Percentiles rank a stretch among this genome's conserved stretches.
These are phyloP conservation scores for Drosophila bocki DNA, from an alignment of 1,140 invertebrate species.

Conservation along the genomic window DNA sequence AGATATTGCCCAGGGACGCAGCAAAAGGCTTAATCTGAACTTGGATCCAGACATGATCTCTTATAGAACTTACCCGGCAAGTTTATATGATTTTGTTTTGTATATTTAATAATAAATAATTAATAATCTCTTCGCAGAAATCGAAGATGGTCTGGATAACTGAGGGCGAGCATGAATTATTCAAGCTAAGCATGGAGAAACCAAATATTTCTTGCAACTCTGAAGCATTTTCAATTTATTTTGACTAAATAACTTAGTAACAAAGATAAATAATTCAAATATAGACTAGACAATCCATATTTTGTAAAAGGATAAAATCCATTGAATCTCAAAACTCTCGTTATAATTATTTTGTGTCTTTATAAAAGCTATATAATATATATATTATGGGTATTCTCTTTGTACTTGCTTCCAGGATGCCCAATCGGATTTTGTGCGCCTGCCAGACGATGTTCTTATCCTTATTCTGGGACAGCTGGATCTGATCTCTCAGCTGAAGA, in stretches of 20 bases:
- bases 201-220: neutral
- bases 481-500: constrained; percentile 29
- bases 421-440: neutral
- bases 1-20: neutral
- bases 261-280: neutral
- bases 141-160: neutral
- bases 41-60: neutral
- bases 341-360: neutral
- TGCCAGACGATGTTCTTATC: constrained; percentile 50
- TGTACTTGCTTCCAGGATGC: neutral
- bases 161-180: neutral
- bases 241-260: neutral
- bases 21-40: neutral
- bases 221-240: neutral
- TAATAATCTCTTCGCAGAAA: neutral
- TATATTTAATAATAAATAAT: neutral
- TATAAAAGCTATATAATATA: too few species aligned
- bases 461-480: constrained; percentile 47
- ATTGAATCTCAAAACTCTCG: neutral
- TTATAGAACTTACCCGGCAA: neutral
- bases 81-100: neutral
- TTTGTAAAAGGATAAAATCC: neutral
- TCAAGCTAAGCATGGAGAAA: neutral
- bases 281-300: too few species aligned
- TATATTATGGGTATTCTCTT: neutral